phyloP scores from a whole-genome alignment of 1,140 invertebrate genomes.

The Sycophaga agraensis region DNA sequence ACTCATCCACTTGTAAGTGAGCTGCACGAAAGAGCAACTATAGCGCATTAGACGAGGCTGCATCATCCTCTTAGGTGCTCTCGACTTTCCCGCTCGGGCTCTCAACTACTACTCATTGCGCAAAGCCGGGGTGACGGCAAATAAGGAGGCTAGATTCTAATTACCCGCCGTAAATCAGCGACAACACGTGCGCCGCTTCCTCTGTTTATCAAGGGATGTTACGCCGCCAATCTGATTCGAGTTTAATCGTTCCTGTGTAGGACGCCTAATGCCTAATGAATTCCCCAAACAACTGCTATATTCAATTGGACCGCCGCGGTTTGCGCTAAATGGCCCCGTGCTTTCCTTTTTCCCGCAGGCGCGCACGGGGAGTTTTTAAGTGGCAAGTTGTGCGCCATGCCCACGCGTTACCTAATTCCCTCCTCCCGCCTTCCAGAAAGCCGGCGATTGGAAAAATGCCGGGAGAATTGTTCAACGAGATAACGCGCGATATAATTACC shows the following conservation, averaged over 20 bases:
- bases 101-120: conserved; percentile 31
- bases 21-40: too few species aligned
- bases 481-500: too few species aligned
- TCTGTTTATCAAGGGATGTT: conserved; percentile 52
- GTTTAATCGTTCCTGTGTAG: conserved; percentile 43
- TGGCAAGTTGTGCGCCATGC: too few species aligned
- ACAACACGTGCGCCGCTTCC: conserved; percentile 55
- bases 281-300: conserved; percentile 4
- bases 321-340: too few species aligned
- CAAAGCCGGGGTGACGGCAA: conserved; percentile 41
- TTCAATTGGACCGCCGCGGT: too few species aligned
- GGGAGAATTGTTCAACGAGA: too few species aligned
- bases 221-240: conserved; percentile 44
- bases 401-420: too few species aligned
- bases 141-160: conserved; percentile 57
- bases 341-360: too few species aligned
- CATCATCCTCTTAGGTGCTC: conserved; percentile 4
- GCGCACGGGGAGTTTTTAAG: too few species aligned
- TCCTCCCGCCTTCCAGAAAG: too few species aligned
- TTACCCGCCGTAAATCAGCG: conserved; percentile 56
- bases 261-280: conserved; percentile 19
- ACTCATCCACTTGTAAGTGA: background rate
- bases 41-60: background rate
- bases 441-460: too few species aligned
- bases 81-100: background rate